These are phyloP conservation scores for Xestoiulus laeticollis DNA, from an alignment of 2,888 invertebrate species.

Conservation along the genomic window DNA sequence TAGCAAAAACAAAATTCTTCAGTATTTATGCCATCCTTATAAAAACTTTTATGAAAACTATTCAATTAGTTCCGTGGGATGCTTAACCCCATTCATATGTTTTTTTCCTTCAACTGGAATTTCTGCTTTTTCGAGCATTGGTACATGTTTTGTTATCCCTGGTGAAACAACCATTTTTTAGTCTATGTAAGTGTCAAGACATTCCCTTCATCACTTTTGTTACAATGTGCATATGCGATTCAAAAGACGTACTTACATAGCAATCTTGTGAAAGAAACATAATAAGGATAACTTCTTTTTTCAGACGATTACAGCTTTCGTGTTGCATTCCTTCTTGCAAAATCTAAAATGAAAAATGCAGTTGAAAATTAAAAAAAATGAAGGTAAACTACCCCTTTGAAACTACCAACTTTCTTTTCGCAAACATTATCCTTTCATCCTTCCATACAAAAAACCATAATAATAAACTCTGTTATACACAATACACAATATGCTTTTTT, in stretches of 20 bases:
- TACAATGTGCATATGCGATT: neutral
- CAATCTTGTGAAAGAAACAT: neutral
- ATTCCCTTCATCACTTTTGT: neutral
- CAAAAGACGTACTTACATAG: neutral
- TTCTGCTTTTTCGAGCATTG: neutral
- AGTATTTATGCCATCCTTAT: no score
- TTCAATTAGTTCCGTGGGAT: no score
- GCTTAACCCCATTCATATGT: neutral
- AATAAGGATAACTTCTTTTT: neutral
- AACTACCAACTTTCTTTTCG: neutral
- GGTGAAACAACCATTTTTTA: neutral
- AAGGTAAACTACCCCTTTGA: neutral
- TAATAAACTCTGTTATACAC: neutral
- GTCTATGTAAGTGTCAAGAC: neutral
- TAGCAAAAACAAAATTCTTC: no score
- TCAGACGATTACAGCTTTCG: neutral
- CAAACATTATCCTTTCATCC: neutral
- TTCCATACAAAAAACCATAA: neutral
- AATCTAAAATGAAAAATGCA: neutral
- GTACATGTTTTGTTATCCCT: neutral
- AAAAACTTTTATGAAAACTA: no score
- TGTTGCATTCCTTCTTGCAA: neutral
- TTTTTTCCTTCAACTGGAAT: neutral
- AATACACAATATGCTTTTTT: neutral
- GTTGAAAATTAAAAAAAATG: neutral